Evolutionary conservation across 2,888 invertebrate species (phyloP).

Genomic region (Hemistola chrysoprasaria): DNA sequence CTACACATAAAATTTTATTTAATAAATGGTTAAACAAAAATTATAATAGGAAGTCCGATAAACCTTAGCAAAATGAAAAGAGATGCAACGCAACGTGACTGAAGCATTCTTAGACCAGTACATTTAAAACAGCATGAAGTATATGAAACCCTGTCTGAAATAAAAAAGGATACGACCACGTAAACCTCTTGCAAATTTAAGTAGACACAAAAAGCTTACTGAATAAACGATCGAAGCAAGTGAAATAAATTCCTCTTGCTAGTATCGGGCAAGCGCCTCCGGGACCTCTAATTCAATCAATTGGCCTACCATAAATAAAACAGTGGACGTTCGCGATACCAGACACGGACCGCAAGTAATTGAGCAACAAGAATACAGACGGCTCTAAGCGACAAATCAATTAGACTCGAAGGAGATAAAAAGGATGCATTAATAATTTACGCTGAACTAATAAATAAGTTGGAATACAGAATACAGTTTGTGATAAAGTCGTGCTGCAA

Average conservation of each 20-base stretch:
- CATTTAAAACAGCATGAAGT: not conserved
- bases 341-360: conserved; percentile 64
- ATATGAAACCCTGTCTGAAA: not conserved
- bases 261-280: conserved; percentile 65
- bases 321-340: conserved; percentile 68
- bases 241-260: conserved; percentile 63
- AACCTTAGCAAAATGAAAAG: no score
- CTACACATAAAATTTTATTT: no score
- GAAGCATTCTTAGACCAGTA: not conserved
- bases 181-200: conserved; percentile 24
- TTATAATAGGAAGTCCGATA: no score
- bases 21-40: no score
- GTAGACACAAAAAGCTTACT: conserved; percentile 38
- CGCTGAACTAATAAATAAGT: conserved; percentile 49
- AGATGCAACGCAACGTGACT: no score
- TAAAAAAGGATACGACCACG: conserved; percentile 4
- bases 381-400: conserved; percentile 75
- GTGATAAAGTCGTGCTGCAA: conserved; percentile 39
- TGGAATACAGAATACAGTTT: conserved; percentile 43
- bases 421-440: conserved; percentile 70
- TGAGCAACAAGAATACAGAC: conserved; percentile 69
- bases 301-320: conserved; percentile 75
- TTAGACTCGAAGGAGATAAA: conserved; percentile 69
- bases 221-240: conserved; percentile 51
- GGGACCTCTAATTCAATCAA: conserved; percentile 80